These are phyloP conservation scores for Campylorhamphus procurvoides DNA, from an alignment of 2,113 vertebrate genomes.

Conservation along the genomic window DNA sequence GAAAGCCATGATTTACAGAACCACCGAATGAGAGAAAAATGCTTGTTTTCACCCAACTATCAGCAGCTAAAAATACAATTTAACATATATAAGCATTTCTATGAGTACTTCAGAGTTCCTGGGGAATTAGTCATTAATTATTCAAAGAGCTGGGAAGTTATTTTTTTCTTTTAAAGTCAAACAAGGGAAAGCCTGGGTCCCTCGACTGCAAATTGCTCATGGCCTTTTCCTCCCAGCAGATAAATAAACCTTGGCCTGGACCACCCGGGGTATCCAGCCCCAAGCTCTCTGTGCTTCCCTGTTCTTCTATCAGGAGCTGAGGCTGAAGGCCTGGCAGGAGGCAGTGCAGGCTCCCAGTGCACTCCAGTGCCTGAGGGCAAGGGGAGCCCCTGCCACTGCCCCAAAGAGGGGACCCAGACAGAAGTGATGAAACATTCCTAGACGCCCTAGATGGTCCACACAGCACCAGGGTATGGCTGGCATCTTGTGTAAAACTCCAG, in stretches of 20 bases:
- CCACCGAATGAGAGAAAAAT: not conserved
- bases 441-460: accelerated
- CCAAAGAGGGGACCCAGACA: no score
- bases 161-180: constrained; percentile 35
- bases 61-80: constrained; percentile 47
- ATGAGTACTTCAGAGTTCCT: not conserved
- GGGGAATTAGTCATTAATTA: constrained; percentile 40
- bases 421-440: not conserved
- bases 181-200: not conserved
- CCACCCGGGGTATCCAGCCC: not conserved
- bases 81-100: constrained; percentile 27
- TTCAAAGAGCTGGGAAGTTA: not conserved
- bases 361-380: accelerated
- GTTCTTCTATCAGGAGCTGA: not conserved
- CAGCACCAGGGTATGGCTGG: accelerated
- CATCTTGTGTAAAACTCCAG: not conserved
- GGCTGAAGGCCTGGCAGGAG: not conserved
- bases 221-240: not conserved
- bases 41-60: not conserved
- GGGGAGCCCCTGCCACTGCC: not conserved
- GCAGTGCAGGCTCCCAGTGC: accelerated
- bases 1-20: not conserved
- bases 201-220: not conserved
- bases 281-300: not conserved
- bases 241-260: not conserved